Conservation (phyloP, 2,888 invertebrate species). For the Platycheirus albimanus region DNA sequence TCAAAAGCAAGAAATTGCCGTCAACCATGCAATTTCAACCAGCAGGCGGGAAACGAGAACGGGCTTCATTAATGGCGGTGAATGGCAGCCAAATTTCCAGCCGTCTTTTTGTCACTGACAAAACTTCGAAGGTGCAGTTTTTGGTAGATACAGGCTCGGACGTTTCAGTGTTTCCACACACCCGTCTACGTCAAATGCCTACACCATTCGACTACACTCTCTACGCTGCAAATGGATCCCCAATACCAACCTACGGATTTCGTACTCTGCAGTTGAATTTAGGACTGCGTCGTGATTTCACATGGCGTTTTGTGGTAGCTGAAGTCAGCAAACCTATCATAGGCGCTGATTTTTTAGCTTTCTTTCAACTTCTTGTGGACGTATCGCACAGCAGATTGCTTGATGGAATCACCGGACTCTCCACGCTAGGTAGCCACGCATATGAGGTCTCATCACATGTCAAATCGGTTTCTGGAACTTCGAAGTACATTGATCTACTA, state of each 20-base stretch:
- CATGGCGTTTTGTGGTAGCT: too few relatives aligned
- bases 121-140: background rate
- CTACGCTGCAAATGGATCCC: too few relatives aligned
- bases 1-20: constrained; percentile 15
- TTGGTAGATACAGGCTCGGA: constrained; percentile 26
- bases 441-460: background rate
- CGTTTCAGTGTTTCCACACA: too few relatives aligned
- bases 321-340: too few relatives aligned
- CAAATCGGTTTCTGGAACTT: constrained; percentile 30
- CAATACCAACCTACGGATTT: too few relatives aligned
- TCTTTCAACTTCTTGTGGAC: constrained; percentile 42
- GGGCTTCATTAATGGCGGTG: constrained; percentile 26
- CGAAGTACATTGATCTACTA: constrained; percentile 10
- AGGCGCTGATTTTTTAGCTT: too few relatives aligned
- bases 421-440: constrained; percentile 16
- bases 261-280: too few relatives aligned
- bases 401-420: constrained; percentile 30
- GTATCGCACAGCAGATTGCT: constrained; percentile 18
- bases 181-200: too few relatives aligned
- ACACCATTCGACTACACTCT: constrained; percentile 21
- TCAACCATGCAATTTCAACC: background rate
- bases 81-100: constrained; percentile 24
- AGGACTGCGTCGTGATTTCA: too few relatives aligned
- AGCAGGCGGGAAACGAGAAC: background rate
- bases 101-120: constrained; percentile 12